Evolutionary conservation across 2,888 invertebrate genomes (phyloP), one percentile per base, ranked within the genome.

Genomic region (Eristalis intricaria): DNA sequence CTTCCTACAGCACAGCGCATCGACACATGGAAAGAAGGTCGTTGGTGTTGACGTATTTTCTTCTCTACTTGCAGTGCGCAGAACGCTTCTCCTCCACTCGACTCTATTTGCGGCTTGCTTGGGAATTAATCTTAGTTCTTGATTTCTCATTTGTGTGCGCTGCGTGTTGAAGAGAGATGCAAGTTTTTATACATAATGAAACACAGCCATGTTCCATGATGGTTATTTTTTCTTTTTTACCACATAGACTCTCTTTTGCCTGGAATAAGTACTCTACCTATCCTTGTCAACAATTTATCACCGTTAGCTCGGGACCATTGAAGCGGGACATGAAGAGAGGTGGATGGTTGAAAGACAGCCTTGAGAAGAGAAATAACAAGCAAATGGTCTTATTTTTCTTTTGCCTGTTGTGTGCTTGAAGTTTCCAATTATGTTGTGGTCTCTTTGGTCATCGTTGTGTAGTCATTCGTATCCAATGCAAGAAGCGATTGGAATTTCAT

Each of bases 221-320:
- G 58, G 29, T 58, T 60, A n/a, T 7, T 69, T 38, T n/a, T 65
- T 58, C 50, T 11, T 64, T 38, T n/a, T 61, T 22, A 38, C 38
- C 38, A 38, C 38, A 38, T 38, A 38, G 35, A 63, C 56, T 83
- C 83, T 86, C 86, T 83, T 70, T 63, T 38, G 58, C 43, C 50
- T 43, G 60, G 61, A 68, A 65, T 64, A 56, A 13, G 26, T 29
- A 26, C 64, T 77, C 35, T 38, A 75, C 58, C 84, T 81, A 68
- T 81, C 64, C 64, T 80, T 87, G 84, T 76, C 61, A 84, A 60
- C 84, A 84, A 87, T 87, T 84, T 84, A 87, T 84, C 84, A 84
- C 87, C 84, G 87, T 87, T 87, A 87, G 70, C 35, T 63, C 43
- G 64, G 15, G 79, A 79, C 75, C 83, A 76, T 71, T 73, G 64